phyloP scores from a whole-genome alignment of 2,888 invertebrate species.

The Chloroclystis v-ata region DNA sequence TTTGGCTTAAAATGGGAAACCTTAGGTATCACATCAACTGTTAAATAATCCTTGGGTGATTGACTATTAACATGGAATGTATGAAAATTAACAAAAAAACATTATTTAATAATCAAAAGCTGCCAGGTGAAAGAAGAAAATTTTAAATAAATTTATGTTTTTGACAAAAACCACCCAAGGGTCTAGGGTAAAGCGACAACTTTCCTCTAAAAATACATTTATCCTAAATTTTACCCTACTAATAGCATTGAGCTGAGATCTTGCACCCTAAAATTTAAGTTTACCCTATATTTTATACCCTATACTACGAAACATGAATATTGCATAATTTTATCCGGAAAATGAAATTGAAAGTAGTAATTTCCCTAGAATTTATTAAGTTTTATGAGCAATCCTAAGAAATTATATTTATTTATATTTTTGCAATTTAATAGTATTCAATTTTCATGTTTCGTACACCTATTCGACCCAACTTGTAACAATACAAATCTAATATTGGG shows the following conservation, averaged over 20 bases:
- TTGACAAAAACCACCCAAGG: slow-evolving; percentile 50
- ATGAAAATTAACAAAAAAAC: slow-evolving; percentile 13
- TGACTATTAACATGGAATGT: slow-evolving; percentile 56
- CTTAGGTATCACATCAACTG: slow-evolving; percentile 73
- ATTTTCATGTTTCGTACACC: slow-evolving; percentile 23
- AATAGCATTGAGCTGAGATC: slow-evolving; percentile 78
- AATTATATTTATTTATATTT: too few relatives aligned
- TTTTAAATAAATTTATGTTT: background rate
- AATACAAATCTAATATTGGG: slow-evolving; percentile 10
- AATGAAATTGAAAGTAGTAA: too few relatives aligned
- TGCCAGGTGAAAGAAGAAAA: too few relatives aligned
- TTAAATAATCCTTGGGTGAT: slow-evolving; percentile 51
- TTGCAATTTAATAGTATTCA: too few relatives aligned
- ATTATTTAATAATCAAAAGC: background rate
- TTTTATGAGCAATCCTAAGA: too few relatives aligned
- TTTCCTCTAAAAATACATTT: slow-evolving; percentile 57
- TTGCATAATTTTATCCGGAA: background rate
- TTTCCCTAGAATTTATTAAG: too few relatives aligned
- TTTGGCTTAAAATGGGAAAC: slow-evolving; percentile 72
- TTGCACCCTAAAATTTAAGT: slow-evolving; percentile 49
- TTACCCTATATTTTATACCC: slow-evolving; percentile 19
- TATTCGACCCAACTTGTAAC: slow-evolving; percentile 12
- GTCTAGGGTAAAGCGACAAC: slow-evolving; percentile 60
- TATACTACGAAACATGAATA: slow-evolving; percentile 25
- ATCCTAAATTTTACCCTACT: slow-evolving; percentile 60